Evolutionary conservation across 2,797 vertebrate species (phyloP), one percentile per base, ranked within the genome.

Genomic region (Oreochromis grahami): DNA sequence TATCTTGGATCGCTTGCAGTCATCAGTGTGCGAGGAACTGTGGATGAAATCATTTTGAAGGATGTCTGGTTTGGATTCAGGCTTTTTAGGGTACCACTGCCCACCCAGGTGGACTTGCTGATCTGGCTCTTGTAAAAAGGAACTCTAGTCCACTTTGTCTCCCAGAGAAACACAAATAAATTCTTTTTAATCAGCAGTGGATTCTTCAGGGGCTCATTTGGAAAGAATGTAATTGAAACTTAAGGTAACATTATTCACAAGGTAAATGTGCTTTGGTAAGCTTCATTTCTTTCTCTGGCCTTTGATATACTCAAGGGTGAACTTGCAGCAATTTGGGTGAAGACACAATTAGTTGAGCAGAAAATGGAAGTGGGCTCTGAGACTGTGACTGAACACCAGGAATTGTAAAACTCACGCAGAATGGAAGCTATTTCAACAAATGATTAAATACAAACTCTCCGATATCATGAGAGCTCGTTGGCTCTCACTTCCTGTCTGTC

Each of bases 221-320:
- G 91, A 92, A 93, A 79, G 92, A 94, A 95, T 94, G 94, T 89
- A 93, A 94, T 91, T 91, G 82, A 93, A 92, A 92, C 89, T 92
- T 87, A 89, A 92, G 82, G 92, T 93, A 92, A 91, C 89, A 89
- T 92, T 92, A 89, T 92, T 93, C 84, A 91, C 90, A 88, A 90
- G 85, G 88, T 87, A 88, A 91, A 89, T 83, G 88, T 87, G 88
- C 86, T 84, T 85, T 79, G 76, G 55, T 81, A 72, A 89, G 89
- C 86, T 88, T 76, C 72, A 92, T 88, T 90, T 90, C 51, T 86
- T 53, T 80, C 56, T 84, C 77, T 77, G 82, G 85, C 80, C 68
- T 92, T 87, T 84, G 81, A 90, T 90, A 89, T 78, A 82, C 89
- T 77, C 53, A 4, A 41, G 84, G 74, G 82, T 48, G 79, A 86